Conservation (phyloP, 2,888 invertebrate species). For the Scaptomyza parva region DNA sequence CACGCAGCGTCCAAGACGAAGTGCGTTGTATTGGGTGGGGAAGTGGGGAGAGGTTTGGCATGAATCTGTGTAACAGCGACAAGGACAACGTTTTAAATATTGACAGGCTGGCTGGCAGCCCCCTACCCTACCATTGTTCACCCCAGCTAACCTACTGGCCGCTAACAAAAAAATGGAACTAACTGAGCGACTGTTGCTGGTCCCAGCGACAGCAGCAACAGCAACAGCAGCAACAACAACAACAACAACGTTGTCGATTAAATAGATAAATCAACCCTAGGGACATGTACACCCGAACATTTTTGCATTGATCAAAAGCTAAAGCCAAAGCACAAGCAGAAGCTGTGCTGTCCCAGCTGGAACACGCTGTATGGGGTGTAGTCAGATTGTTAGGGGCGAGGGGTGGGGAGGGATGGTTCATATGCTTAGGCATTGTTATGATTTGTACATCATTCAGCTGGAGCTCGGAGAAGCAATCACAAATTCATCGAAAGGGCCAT, state of each 20-base stretch:
- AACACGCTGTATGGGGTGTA: neutral
- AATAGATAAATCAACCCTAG: slow-evolving; percentile 82
- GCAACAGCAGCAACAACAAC: neutral
- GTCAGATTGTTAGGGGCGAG: neutral
- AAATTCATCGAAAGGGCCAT: slow-evolving; percentile 47
- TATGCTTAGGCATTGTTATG: slow-evolving; percentile 65
- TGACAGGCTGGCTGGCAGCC: slow-evolving; percentile 68
- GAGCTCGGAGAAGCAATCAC: slow-evolving; percentile 23
- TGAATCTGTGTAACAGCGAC: slow-evolving; percentile 55
- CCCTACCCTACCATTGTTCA: slow-evolving; percentile 1
- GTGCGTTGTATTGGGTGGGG: slow-evolving; percentile 26
- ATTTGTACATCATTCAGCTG: slow-evolving; percentile 41
- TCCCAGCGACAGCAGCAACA: neutral
- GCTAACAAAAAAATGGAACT: slow-evolving; percentile 8
- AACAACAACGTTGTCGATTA: slow-evolving; percentile 61
- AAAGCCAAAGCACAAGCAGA: neutral
- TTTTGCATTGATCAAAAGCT: slow-evolving; percentile 77
- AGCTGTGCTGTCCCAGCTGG: slow-evolving; percentile 19
- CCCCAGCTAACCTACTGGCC: neutral
- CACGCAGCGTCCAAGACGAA: slow-evolving; percentile 57
- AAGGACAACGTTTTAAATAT: slow-evolving; percentile 79
- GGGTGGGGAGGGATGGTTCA: neutral
- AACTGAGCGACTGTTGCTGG: slow-evolving; percentile 20
- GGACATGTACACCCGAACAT: slow-evolving; percentile 71
- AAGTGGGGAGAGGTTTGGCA: slow-evolving; percentile 26